A percentile compares a stretch with the other conserved stretches of the same genome.
Conservation (phyloP, 2,888 invertebrate genomes). For the Cenopis cana region DNA sequence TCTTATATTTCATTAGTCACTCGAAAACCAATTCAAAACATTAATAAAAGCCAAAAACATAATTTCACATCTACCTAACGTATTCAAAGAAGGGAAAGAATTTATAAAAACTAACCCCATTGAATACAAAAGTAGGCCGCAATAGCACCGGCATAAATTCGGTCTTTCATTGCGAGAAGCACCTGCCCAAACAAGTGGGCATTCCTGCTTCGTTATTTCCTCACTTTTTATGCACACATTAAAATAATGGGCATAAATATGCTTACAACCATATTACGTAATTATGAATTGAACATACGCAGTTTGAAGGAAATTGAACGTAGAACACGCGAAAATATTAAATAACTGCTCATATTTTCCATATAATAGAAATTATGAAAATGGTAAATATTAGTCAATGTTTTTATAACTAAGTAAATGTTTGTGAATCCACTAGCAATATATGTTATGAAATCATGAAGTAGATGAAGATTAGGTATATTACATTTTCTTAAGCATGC, state of each 20-base stretch:
- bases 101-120: constrained; percentile 15
- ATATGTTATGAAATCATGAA: background rate
- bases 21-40: background rate
- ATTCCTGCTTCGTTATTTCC: constrained; percentile 38
- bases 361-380: background rate
- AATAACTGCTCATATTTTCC: background rate
- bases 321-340: background rate
- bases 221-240: constrained; percentile 35
- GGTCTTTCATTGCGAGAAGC: constrained; percentile 34
- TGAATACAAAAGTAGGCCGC: constrained; percentile 29
- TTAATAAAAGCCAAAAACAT: background rate
- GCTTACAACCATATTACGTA: constrained; percentile 1
- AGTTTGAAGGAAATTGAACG: background rate
- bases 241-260: constrained; percentile 29
- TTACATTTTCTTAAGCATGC: background rate
- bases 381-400: too few relatives aligned
- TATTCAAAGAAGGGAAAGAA: background rate
- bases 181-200: constrained; percentile 39
- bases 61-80: background rate
- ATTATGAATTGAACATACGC: constrained; percentile 6
- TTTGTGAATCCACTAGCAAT: background rate
- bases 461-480: background rate
- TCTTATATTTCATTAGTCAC: too few relatives aligned
- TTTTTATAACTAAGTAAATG: background rate
- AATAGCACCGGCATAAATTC: constrained; percentile 17